A percentile compares a stretch with the other conserved stretches of the same genome.
These are phyloP conservation scores for Rhagologus leucostigma DNA, from an alignment of 2,113 vertebrate species.

Conservation along the genomic window DNA sequence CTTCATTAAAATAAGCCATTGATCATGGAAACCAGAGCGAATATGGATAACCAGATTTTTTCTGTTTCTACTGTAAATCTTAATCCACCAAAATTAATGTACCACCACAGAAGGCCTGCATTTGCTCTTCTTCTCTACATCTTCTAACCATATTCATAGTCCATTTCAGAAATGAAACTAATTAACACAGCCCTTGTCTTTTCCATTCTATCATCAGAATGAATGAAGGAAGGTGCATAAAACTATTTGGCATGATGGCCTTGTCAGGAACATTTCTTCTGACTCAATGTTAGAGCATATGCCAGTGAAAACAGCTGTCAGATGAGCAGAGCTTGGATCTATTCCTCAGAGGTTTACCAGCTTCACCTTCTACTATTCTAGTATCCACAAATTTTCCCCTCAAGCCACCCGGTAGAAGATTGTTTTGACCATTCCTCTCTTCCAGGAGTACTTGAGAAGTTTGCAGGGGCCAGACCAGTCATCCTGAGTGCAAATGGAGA, in stretches of 20 bases:
- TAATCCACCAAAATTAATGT: not conserved
- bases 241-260: not conserved
- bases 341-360: not conserved
- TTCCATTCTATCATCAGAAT: not conserved
- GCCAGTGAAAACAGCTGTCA: not conserved
- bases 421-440: not conserved
- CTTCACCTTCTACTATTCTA: not conserved
- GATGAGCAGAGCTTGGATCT: not conserved
- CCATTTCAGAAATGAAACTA: not conserved
- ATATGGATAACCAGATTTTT: not conserved
- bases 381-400: not conserved
- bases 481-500: not conserved
- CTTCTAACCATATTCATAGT: not conserved
- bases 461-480: not conserved
- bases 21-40: not conserved
- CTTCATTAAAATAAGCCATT: not conserved
- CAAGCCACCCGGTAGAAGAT: not conserved
- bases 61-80: not conserved
- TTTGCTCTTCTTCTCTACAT: not conserved
- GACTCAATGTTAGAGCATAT: not conserved
- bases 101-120: not conserved
- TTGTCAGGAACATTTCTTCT: not conserved
- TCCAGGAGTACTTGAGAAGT: not conserved
- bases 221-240: not conserved
- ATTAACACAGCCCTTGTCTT: not conserved